Evolutionary conservation across 2,888 invertebrate genomes (phyloP), one percentile per base, ranked within the genome.

Genomic region (Oscheius sp.): DNA sequence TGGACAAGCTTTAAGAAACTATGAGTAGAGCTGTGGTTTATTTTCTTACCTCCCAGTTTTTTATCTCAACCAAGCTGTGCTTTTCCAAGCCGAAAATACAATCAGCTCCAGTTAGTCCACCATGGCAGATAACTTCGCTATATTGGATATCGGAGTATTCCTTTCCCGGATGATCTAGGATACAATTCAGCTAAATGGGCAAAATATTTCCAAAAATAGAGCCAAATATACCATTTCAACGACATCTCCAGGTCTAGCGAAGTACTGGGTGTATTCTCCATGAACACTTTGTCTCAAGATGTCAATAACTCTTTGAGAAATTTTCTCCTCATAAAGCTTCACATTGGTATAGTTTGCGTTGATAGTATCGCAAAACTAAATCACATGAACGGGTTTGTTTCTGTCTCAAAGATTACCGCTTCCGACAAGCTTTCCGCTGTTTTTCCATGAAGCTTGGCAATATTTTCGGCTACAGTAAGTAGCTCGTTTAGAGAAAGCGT

Each of bases 41-140:
- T 15, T 6, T 4, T n/a, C 29, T 31, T n/a, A 76, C 74, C 55
- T 78, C 78, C 78, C 78, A 78, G 33, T 76, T 73, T 3, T 64
- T 69, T 15, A 78, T 73, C 61, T 75, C 75, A 10, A 71, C 68
- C 34, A 78, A 17, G 6, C 72, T 72, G 23, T 68, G 72, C 29
- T 52, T 52, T 25, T 20, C 25, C 17, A 67, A 34, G 25, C 63
- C 66, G 29, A 74, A 78, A 42, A 58, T 37, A 27, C 71, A 70
- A 0, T 42, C 52, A 3, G 73, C 72, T 0, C 69, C 67, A 23
- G 72, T 69, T 39, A 78, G 39, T 25, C 55, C 63, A n/a, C 78
- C 78, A 48, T 78, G 75, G 15, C 70, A 64, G n/a, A 78, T 66
- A 27, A 77, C 76, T 10, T 46, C 23, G 12, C 42, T 50, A 23